A percentile compares a stretch with the other conserved stretches of the same genome.
Conservation (phyloP, 2,113 vertebrate species). For the Nibea coibor region DNA sequence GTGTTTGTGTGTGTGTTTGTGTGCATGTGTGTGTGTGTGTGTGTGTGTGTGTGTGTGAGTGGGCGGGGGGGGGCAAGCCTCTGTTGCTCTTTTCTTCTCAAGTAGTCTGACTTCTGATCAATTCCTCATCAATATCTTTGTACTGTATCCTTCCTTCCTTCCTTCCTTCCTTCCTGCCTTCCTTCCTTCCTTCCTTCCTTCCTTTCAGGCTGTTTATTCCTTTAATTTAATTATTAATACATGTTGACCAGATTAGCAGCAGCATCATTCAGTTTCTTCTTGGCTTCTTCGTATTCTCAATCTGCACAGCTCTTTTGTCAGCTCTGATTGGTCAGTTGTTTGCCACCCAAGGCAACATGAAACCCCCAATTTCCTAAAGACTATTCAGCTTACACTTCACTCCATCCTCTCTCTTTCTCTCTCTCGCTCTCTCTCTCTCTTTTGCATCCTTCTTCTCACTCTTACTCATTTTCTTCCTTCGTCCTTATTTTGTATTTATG, state of each 20-base stretch:
- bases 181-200: not conserved
- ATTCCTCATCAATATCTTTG: not conserved
- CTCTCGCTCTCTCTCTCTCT: too few species aligned
- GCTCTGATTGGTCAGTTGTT: too few species aligned
- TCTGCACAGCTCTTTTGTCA: too few species aligned
- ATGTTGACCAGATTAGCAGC: too few species aligned
- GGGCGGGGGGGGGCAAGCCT: not conserved
- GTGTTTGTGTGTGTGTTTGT: not conserved
- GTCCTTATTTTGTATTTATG: not conserved
- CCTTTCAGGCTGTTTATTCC: not conserved
- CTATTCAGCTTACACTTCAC: too few species aligned
- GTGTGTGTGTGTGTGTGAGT: not conserved
- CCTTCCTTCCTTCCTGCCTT: not conserved
- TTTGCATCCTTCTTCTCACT: too few species aligned
- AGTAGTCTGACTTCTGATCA: not conserved
- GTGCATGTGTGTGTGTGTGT: not conserved
- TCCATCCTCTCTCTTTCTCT: too few species aligned
- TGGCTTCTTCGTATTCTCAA: too few species aligned
- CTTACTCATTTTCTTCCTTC: not conserved
- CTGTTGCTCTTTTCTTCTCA: constrained; percentile 2
- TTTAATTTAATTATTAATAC: too few species aligned
- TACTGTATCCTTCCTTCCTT: not conserved
- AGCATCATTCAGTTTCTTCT: too few species aligned
- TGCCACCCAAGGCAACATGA: too few species aligned
- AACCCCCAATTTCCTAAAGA: too few species aligned